Conservation (phyloP, 2,797 vertebrate species). For the Hypotaenidia okinawae region DNA sequence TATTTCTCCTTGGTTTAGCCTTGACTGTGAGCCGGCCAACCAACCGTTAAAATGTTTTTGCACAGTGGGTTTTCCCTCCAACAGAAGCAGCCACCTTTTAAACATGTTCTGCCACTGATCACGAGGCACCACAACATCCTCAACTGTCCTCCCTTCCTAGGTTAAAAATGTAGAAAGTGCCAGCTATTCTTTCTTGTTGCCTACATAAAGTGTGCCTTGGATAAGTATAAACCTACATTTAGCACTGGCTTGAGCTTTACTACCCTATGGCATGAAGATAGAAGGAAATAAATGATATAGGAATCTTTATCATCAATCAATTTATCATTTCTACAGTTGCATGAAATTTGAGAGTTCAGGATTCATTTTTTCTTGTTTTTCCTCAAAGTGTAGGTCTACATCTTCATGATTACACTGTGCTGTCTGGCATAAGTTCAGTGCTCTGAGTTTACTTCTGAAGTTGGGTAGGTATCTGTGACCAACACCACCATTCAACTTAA, state of each 20-base stretch:
- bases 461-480: background rate
- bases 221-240: background rate
- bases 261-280: background rate
- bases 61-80: background rate
- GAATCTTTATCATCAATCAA: background rate
- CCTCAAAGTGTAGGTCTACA: background rate
- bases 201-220: background rate
- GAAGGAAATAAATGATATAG: background rate
- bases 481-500: background rate
- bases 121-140: background rate
- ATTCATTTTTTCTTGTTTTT: background rate
- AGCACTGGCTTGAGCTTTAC: background rate
- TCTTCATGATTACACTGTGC: background rate
- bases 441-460: background rate
- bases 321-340: background rate
- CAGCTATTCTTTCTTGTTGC: background rate
- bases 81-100: background rate
- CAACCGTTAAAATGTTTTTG: background rate
- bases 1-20: background rate
- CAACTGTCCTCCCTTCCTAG: background rate
- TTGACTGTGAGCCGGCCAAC: background rate
- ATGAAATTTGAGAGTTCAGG: background rate
- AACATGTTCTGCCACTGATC: background rate
- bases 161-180: conserved; percentile 4
- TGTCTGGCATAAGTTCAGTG: background rate